Evolutionary conservation across 2,888 invertebrate species (phyloP), one percentile per base, ranked within the genome.

Genomic region (Macrosoma leucophasiata): DNA sequence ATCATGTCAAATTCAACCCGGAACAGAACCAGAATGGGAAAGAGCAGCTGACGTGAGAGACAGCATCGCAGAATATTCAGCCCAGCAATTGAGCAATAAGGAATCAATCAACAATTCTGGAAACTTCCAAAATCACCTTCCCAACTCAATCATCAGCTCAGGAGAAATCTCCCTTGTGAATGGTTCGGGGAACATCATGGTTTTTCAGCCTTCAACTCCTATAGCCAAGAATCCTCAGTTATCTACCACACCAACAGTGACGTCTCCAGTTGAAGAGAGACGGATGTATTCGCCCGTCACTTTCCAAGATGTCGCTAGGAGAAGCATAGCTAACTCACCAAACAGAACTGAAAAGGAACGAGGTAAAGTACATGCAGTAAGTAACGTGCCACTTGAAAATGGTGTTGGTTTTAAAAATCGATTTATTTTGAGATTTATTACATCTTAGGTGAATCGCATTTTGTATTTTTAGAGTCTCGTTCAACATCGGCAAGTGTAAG

Each of bases 221-320:
- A 52, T 55, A 2, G 22, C 48, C 1, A 60, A 58, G 33, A 50
- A 14, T 35, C 41, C 52, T 8, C 58, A 55, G 36, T 47, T 46
- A 3, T 63, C 48, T 27, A 50, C 36, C n/a, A 42, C 52, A 20
- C 50, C 76, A 20, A 60, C 57, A 1, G 67, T 73, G 52, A 77
- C 63, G 43, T 79, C 82, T 41, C 82, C 79, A 0, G 65, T 64
- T n/a, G 91, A 91, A 50, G 90, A 91, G 36, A 85, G 90, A 52
- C 84, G 90, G 30, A 90, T 91, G 46, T 94, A 94, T 65, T 93
- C 94, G 0, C 94, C 94, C 0, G 91, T 94, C 10, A 94, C 93
- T 0, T 93, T 94, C 55, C 90, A 93, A 58, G 94, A 94, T 61
- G 92, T 94, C 0, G 93, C 92, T 0, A 74, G 90, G n/a, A 77